Percentiles rank a stretch among this genome's conserved stretches.
phyloP scores from a whole-genome alignment of 2,797 vertebrate species.

The Lagorchestes hirsutus region DNA sequence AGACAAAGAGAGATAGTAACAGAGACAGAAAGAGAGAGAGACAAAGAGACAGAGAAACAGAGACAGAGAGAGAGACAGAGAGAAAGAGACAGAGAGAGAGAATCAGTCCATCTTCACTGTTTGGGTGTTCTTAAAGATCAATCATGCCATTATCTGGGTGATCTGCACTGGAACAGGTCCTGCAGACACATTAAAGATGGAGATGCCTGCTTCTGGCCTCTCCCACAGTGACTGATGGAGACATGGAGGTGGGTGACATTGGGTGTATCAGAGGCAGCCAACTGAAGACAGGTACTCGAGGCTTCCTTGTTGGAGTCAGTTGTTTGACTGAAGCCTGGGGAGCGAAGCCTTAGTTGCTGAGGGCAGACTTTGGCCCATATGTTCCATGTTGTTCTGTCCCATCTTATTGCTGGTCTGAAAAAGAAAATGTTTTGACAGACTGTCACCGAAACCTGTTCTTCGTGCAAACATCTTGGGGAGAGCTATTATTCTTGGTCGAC shows the following conservation, averaged over 20 bases:
- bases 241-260: background rate
- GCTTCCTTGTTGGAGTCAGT: background rate
- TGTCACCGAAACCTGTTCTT: conserved; percentile 61
- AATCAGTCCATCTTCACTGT: background rate
- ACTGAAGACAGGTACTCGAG: background rate
- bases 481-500: conserved; percentile 59
- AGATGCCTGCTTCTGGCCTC: background rate
- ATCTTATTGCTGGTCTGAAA: conserved; percentile 31
- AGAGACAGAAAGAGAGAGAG: too few species aligned
- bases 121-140: background rate
- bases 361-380: conserved; percentile 15
- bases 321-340: background rate
- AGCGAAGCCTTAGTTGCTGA: background rate
- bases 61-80: too few species aligned
- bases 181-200: background rate
- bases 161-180: background rate
- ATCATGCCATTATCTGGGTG: background rate
- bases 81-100: background rate
- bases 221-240: background rate
- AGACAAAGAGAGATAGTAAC: too few species aligned
- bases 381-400: conserved; percentile 62
- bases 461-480: conserved; percentile 50
- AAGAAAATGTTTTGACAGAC: conserved; percentile 68
- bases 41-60: too few species aligned
- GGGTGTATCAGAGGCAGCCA: background rate